Evolutionary conservation across 2,797 vertebrate species (phyloP), one percentile per base, ranked within the genome.

Genomic region (Brachyrhaphis roseni): DNA sequence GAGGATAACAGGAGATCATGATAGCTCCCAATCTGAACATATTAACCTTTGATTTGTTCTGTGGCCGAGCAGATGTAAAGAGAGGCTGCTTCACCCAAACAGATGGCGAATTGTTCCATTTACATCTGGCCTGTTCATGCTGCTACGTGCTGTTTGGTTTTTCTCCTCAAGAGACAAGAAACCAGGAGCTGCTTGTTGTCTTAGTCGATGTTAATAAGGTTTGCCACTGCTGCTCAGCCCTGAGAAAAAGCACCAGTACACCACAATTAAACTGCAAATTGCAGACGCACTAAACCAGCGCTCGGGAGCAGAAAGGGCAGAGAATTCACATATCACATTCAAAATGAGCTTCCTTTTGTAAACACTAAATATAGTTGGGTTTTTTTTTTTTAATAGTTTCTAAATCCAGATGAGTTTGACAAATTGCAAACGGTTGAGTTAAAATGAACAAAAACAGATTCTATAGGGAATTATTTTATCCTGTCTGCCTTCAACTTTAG

Each of bases 201-300:
- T 86, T 31, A 66, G 91, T 95, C 94, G 31, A 95, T 95, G 82
- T 77, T 94, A 95, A 95, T 86, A 66, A 88, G 82, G 82, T 95
- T 95, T 90, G 84, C 77, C 62, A 36, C 77, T 88, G 83, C 79
- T 86, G 90, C 86, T 86, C 82, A 75, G 86, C 87, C 84, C 82
- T 2, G 31, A 87, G 89, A 93, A 87, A 83, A 90, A 87, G 77
- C 85, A 83, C 83, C 31, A 41, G 78, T 71, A 75, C 85, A 79
- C 84, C 84, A 83, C 78, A 91, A 88, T 90, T 89, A 86, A 88
- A 90, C 72, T 57, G 78, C 78, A 53, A 46, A 90, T 78, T 87
- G 45, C 41, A 85, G 64, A 59, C 45, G 8, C 70, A 64, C 76
- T 31, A 68, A 85, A 41, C 41, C 72, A 74, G 20, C 46, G 77